Evolutionary conservation across 2,113 vertebrate species (phyloP).

Genomic region (Macquaria ambigua): DNA sequence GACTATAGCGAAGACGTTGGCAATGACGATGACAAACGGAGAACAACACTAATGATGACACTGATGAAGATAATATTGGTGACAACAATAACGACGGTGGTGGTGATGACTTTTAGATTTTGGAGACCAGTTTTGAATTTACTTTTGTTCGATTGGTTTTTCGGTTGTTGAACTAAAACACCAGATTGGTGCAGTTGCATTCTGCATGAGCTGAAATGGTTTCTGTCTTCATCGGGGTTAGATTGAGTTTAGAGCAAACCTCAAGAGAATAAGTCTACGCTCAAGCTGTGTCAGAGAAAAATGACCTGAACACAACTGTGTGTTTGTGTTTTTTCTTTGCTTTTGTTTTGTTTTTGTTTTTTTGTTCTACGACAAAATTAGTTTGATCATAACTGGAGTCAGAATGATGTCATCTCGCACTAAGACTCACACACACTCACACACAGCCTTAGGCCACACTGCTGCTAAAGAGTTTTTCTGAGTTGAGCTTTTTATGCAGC

Average conservation of each 20-base stretch:
- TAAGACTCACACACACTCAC: conserved; percentile 30
- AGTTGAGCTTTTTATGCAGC: conserved; percentile 65
- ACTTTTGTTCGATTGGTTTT: not conserved
- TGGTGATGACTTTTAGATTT: not conserved
- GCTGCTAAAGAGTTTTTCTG: conserved; percentile 65
- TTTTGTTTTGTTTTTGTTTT: not conserved
- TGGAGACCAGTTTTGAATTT: not conserved
- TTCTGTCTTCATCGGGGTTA: conserved; percentile 29
- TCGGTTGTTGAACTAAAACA: not conserved
- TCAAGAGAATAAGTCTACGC: conserved; percentile 7
- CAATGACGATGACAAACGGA: not conserved
- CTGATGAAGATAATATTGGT: not conserved
- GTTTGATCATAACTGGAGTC: conserved; percentile 59
- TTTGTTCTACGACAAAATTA: not conserved
- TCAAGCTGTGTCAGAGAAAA: not conserved
- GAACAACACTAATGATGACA: not conserved
- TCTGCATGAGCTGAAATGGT: not conserved
- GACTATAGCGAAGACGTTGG: not conserved
- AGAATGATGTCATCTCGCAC: conserved; percentile 68
- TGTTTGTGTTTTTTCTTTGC: conserved; percentile 38
- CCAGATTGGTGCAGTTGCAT: not conserved
- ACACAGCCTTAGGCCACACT: conserved; percentile 59
- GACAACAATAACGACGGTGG: not conserved
- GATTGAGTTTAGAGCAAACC: conserved; percentile 39
- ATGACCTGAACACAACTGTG: conserved; percentile 34